Conservation (phyloP, 2,113 vertebrate genomes). For the Clarias batrachus region DNA sequence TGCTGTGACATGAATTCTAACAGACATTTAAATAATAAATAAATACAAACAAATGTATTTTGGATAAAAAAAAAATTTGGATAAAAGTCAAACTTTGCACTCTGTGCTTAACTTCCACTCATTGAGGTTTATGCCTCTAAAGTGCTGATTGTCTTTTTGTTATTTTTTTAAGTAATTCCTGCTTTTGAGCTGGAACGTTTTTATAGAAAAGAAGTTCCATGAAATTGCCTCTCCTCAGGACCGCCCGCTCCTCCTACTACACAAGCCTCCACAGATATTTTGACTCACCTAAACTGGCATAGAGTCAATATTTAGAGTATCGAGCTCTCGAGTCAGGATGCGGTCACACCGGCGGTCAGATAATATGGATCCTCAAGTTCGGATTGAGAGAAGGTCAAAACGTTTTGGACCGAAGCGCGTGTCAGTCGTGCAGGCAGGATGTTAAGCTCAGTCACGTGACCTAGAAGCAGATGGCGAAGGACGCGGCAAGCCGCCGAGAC, state of each 20-base stretch:
- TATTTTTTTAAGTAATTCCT: not conserved
- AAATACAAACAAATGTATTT: too few species aligned
- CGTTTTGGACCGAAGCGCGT: not conserved
- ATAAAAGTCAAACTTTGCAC: not conserved
- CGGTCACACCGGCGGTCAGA: slow-evolving; percentile 55
- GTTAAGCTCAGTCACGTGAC: slow-evolving; percentile 52
- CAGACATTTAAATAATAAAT: too few species aligned
- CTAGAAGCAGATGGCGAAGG: slow-evolving; percentile 45
- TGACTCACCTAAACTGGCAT: slow-evolving; percentile 61
- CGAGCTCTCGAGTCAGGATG: slow-evolving; percentile 56
- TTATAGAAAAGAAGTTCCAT: too few species aligned
- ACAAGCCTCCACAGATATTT: slow-evolving; percentile 52
- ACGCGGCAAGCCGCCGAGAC: slow-evolving; percentile 8
- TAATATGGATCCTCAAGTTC: slow-evolving; percentile 52
- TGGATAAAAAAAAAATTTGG: too few species aligned
- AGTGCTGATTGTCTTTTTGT: not conserved
- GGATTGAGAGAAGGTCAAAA: slow-evolving; percentile 50
- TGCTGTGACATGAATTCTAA: not conserved
- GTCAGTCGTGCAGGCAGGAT: slow-evolving; percentile 51
- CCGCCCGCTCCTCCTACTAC: not conserved
- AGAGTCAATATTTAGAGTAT: slow-evolving; percentile 52
- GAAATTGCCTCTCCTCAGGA: not conserved
- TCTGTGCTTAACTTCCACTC: not conserved
- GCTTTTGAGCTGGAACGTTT: too few species aligned
- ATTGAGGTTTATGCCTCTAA: not conserved